phyloP scores from a whole-genome alignment of 2,888 invertebrate species.

The Sisyra terminalis region DNA sequence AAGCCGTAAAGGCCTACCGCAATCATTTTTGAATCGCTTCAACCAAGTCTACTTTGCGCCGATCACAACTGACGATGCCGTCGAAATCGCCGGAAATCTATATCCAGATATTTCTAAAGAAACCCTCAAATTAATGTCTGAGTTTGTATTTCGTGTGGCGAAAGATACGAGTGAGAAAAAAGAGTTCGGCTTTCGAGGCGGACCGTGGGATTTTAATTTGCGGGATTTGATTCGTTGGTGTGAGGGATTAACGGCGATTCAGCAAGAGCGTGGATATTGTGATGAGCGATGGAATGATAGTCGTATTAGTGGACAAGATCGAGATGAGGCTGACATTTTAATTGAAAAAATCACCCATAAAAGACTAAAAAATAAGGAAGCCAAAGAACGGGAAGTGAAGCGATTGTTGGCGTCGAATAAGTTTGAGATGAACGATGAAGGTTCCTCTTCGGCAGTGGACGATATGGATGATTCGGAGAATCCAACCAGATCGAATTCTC shows the following conservation, averaged over 20 bases:
- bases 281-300: background rate
- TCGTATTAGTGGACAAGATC: background rate
- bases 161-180: slow-evolving; percentile 43
- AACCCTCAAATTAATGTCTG: slow-evolving; percentile 53
- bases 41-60: slow-evolving; percentile 68
- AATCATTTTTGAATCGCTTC: slow-evolving; percentile 94
- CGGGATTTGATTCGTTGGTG: slow-evolving; percentile 92
- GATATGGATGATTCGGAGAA: slow-evolving; percentile 13
- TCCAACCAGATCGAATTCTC: slow-evolving; percentile 3
- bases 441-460: slow-evolving; percentile 7
- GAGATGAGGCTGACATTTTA: background rate
- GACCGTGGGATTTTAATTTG: slow-evolving; percentile 95
- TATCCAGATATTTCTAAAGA: slow-evolving; percentile 42
- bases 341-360: slow-evolving; percentile 1
- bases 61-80: slow-evolving; percentile 45
- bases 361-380: background rate
- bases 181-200: slow-evolving; percentile 62
- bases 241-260: slow-evolving; percentile 43
- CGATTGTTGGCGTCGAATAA: slow-evolving; percentile 1
- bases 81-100: slow-evolving; percentile 45
- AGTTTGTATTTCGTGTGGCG: slow-evolving; percentile 56
- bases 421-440: background rate
- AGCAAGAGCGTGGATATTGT: slow-evolving; percentile 12
- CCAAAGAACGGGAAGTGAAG: background rate
- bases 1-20: slow-evolving; percentile 85